Evolutionary conservation across 2,888 invertebrate species (phyloP).

Genomic region (Lasioglossum villosulum): DNA sequence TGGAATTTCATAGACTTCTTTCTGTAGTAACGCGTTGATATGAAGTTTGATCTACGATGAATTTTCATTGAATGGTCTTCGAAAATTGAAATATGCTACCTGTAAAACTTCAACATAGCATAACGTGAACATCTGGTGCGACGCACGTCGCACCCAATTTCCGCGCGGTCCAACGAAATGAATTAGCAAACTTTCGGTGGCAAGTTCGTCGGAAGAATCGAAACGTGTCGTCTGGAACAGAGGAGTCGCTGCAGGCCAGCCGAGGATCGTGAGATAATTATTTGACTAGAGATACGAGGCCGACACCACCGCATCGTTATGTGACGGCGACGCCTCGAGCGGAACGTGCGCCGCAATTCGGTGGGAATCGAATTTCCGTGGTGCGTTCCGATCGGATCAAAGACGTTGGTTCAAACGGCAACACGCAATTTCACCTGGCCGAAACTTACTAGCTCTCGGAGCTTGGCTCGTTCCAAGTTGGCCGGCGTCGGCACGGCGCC

Average conservation of each 20-base stretch:
- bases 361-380: conserved; percentile 24
- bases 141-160: not conserved
- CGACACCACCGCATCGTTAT: not conserved
- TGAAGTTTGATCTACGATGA: no score
- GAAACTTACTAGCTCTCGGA: not conserved
- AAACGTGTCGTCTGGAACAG: not conserved
- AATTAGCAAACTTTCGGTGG: not conserved
- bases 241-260: conserved; percentile 10
- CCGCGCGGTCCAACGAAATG: not conserved
- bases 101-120: no score
- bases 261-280: conserved; percentile 40
- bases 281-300: conserved; percentile 16
- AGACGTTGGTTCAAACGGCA: conserved; percentile 3
- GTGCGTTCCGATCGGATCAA: conserved; percentile 31
- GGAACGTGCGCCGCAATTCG: conserved; percentile 27
- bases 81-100: no score
- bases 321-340: conserved; percentile 6
- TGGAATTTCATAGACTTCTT: conserved; percentile 24
- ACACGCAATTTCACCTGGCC: conserved; percentile 33
- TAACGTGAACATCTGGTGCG: not conserved
- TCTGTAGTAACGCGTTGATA: no score
- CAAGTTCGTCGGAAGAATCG: conserved; percentile 30
- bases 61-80: no score
- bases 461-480: not conserved
- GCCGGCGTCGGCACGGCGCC: not conserved